A percentile compares a stretch with the other conserved stretches of the same genome.
Evolutionary conservation across 2,888 invertebrate genomes (phyloP).

Genomic region (Eupelmus urozonus): DNA sequence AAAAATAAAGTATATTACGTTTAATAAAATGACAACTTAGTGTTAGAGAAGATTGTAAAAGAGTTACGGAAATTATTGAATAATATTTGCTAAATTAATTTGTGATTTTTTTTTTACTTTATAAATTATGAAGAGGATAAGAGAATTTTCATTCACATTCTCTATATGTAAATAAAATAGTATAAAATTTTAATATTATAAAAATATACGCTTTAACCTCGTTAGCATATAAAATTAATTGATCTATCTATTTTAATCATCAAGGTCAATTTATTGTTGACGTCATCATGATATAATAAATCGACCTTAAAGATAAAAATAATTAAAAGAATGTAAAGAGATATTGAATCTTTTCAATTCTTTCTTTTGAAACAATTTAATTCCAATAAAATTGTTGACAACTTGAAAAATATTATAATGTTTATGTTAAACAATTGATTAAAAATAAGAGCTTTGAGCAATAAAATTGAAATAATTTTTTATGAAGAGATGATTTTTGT

Average conservation of each 20-base stretch:
- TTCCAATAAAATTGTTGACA: neutral
- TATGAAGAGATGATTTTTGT: conserved; percentile 40
- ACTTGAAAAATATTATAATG: neutral
- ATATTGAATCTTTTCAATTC: no score
- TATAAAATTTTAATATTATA: conserved; percentile 27
- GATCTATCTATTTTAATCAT: conserved; percentile 44
- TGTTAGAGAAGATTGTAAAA: neutral
- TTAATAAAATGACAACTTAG: neutral
- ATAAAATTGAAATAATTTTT: neutral
- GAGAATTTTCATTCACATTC: neutral
- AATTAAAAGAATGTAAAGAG: conserved; percentile 27
- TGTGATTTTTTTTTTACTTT: neutral
- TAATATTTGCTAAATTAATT: neutral
- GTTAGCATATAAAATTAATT: conserved; percentile 43
- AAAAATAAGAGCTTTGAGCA: neutral
- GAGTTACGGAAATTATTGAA: neutral
- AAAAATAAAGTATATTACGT: conserved; percentile 17
- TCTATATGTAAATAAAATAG: conserved; percentile 8
- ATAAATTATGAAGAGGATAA: no score
- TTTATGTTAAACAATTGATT: neutral
- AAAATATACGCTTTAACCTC: conserved; percentile 36
- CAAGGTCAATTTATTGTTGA: conserved; percentile 51
- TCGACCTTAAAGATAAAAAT: conserved; percentile 52
- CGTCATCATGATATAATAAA: conserved; percentile 48
- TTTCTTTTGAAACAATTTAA: conserved; percentile 35